These are phyloP conservation scores for Axinella damicornis DNA, from an alignment of 37 sponge, comb jelly and placozoan species.

Conservation along the genomic window DNA sequence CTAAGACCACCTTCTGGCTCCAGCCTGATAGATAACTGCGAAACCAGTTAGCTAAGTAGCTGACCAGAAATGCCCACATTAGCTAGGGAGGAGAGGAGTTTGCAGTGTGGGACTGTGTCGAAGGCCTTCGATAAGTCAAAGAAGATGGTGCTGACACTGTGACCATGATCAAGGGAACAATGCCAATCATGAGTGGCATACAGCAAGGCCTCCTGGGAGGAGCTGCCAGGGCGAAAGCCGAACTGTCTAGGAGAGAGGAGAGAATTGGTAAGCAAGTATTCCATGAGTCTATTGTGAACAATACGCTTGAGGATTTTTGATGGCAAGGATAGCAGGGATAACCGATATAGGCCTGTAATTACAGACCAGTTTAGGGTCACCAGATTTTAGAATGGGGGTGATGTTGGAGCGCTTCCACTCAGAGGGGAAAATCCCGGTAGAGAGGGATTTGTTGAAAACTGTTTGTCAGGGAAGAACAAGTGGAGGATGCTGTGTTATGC, in stretches of 20 bases:
- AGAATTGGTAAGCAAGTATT: background rate
- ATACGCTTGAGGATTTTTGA: conserved; percentile 28
- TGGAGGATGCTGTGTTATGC: background rate
- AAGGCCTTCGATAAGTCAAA: background rate
- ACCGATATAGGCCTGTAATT: conserved; percentile 43
- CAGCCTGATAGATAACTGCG: background rate
- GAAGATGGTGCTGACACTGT: background rate
- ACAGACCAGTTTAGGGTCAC: background rate
- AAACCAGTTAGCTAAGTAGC: conserved; percentile 1
- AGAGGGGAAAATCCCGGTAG: conserved; percentile 12
- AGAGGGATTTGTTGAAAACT: conserved; percentile 30
- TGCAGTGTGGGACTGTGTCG: background rate
- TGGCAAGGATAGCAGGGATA: conserved; percentile 25
- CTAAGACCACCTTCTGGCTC: conserved; percentile 2
- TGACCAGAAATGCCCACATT: background rate
- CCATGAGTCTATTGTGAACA: conserved; percentile 1
- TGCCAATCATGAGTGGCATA: background rate
- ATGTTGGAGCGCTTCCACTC: conserved; percentile 33
- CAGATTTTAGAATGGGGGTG: conserved; percentile 34
- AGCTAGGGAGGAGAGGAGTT: background rate
- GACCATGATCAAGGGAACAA: background rate
- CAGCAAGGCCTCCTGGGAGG: conserved; percentile 10
- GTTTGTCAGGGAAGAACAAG: background rate
- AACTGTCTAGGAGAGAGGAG: conserved; percentile 14
- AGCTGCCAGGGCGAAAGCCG: conserved; percentile 24